Base-by-base conservation (phyloP, 2,888 invertebrate species). In the Shargacucullia verbasci region DNA sequence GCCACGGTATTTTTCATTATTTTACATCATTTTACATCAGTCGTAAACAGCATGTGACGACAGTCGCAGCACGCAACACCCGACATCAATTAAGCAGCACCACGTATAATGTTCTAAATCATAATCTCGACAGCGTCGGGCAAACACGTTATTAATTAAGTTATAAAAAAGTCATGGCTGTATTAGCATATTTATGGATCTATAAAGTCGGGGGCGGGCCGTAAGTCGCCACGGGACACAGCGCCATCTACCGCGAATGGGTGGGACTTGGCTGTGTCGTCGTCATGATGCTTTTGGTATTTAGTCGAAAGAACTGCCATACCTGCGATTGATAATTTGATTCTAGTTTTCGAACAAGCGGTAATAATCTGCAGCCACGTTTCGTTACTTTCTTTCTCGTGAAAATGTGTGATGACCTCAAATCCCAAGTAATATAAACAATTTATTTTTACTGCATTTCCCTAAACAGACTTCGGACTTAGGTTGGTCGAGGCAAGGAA, bases 71-170 rank as follows among this genome's bases (percentile, higher is more conserved):
- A 31, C 65, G 31, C 44, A 53, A 88, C 93, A 93, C 92, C 92
- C 92, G 84, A 82, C 89, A 87, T 87, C 91, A 91, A 91, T 91
- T 91, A 91, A 90, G 91, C 87, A 84, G 89, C 88, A 84, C 83
- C 84, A 81, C 87, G 89, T 89, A 91, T 89, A 91, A 88, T 86
- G 86, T 82, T 84, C 85, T 89, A 91, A 92, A 92, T 91, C 91
- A 88, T 91, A 91, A 90, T 88, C 87, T 87, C 80, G 79, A 80
- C 82, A 71, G 57, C 74, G 78, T 72, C 76, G 77, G 81, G 70
- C 81, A 80, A 84, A 88, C 84, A 86, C 87, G 90, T 92, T 90
- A 92, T 93, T 92, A 92, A 93, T 93, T 92, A 92, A 89, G 91
- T 90, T 91, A 91, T 93, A 92, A 92, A 92, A 91, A 87, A 90